These are phyloP conservation scores for Tillus elongatus DNA, from an alignment of 2,888 invertebrate genomes.

Conservation along the genomic window DNA sequence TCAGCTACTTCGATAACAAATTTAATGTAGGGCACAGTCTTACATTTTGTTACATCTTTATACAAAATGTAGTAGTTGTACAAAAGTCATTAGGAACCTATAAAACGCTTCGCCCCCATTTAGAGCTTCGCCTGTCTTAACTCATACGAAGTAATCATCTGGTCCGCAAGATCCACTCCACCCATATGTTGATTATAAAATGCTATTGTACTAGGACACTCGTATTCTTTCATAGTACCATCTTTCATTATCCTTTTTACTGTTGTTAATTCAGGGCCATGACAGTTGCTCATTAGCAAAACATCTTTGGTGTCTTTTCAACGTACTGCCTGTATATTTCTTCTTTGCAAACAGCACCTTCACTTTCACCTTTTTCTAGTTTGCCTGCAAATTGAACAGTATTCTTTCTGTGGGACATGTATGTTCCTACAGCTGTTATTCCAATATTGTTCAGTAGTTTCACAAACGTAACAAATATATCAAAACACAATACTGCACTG, in stretches of 20 bases:
- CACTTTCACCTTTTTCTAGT: background rate
- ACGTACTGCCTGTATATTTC: background rate
- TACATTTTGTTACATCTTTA: too few relatives aligned
- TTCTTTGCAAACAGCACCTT: background rate
- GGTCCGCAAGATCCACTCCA: conserved; percentile 2
- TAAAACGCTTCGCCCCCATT: too few relatives aligned
- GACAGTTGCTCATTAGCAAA: background rate
- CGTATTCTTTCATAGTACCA: background rate
- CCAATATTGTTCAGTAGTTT: background rate
- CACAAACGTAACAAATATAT: background rate
- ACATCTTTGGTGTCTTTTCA: background rate
- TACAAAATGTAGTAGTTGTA: too few relatives aligned
- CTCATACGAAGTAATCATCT: background rate
- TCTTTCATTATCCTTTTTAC: background rate
- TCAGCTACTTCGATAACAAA: too few relatives aligned
- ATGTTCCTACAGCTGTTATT: background rate
- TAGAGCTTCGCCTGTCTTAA: too few relatives aligned
- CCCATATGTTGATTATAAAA: background rate
- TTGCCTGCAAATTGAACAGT: background rate
- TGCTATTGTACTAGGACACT: background rate
- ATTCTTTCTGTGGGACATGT: background rate
- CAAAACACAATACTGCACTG: background rate
- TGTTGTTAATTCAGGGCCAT: background rate
- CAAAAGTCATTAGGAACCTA: too few relatives aligned
- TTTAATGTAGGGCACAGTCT: too few relatives aligned